These are phyloP conservation scores for Mizuhopecten yessoensis DNA, from an alignment of 1,140 invertebrate genomes.

Conservation along the genomic window DNA sequence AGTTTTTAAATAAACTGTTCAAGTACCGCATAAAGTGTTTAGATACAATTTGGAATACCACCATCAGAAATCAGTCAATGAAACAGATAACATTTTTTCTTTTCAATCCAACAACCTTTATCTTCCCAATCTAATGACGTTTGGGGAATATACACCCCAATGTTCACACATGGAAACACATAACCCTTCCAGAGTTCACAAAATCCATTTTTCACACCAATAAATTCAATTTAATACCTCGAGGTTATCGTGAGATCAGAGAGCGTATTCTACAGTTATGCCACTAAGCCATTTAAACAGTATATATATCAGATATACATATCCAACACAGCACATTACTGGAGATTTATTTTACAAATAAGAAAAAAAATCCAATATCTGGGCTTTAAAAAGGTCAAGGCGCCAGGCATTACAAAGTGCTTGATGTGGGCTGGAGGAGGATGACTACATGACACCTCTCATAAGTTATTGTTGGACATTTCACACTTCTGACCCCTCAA, in stretches of 20 bases:
- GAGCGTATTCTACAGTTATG: background rate
- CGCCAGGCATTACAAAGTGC: background rate
- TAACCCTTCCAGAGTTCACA: background rate
- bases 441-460: no score
- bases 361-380: background rate
- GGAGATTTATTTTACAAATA: background rate
- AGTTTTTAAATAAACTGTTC: no score
- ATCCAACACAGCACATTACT: background rate
- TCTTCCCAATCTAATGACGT: background rate
- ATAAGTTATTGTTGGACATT: no score
- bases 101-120: background rate
- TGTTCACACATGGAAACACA: background rate
- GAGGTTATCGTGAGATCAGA: background rate
- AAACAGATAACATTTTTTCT: background rate
- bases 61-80: no score
- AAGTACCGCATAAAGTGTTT: no score
- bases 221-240: background rate
- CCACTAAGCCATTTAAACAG: constrained; percentile 9
- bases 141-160: background rate
- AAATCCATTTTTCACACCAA: constrained; percentile 35
- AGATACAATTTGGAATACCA: no score
- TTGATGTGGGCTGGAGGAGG: no score
- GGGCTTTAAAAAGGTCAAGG: background rate
- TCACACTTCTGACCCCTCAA: no score
- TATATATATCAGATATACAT: background rate